Conservation (phyloP, 1,140 invertebrate species). For the Drosophila saltans region DNA sequence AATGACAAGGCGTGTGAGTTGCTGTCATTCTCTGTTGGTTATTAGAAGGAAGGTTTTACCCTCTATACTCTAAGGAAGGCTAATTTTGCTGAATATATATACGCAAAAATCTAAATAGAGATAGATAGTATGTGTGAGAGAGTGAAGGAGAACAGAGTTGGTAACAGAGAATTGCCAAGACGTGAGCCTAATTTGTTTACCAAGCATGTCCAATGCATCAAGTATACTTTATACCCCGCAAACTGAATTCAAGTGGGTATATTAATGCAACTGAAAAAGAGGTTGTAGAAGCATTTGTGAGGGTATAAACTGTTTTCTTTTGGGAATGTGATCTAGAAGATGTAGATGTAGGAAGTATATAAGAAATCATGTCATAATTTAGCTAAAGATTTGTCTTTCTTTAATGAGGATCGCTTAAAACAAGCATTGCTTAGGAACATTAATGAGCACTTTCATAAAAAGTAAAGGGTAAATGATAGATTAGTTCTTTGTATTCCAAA, state of each 20-base stretch:
- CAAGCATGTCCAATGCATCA: constrained; percentile 21
- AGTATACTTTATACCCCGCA: background rate
- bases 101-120: background rate
- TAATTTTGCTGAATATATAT: background rate
- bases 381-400: too few species aligned
- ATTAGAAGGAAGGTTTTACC: background rate
- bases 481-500: too few species aligned
- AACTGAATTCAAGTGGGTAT: background rate
- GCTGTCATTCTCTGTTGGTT: constrained; percentile 7
- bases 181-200: constrained; percentile 20
- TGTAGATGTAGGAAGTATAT: too few species aligned
- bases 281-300: too few species aligned
- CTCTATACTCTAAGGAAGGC: background rate
- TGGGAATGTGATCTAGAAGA: too few species aligned
- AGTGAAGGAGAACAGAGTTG: background rate
- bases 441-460: too few species aligned
- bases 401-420: too few species aligned
- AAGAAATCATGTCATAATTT: too few species aligned
- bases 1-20: constrained; percentile 13
- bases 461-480: too few species aligned
- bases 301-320: too few species aligned
- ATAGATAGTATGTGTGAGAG: too few species aligned
- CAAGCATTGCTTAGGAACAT: too few species aligned
- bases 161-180: constrained; percentile 4
- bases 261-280: background rate